A percentile compares a stretch with the other conserved stretches of the same genome.
Conservation (phyloP, 2,888 invertebrate species). For the Diarsia brunnea region DNA sequence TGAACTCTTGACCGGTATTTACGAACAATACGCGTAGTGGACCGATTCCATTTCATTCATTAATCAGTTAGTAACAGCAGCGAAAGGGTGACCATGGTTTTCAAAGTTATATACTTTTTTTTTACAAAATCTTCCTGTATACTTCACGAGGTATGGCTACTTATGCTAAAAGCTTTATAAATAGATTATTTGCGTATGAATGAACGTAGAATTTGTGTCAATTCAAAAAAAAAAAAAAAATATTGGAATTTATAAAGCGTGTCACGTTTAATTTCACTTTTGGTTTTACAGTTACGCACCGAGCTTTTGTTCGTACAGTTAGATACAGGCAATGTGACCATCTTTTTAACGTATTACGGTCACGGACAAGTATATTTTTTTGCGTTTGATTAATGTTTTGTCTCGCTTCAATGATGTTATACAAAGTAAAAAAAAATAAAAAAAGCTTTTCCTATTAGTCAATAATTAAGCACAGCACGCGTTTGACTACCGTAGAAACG, state of each 20-base stretch:
- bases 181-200: constrained; percentile 2
- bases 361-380: not conserved
- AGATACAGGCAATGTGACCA: constrained; percentile 43
- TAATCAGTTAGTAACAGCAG: constrained; percentile 60
- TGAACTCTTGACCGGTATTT: constrained; percentile 57
- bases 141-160: not conserved
- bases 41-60: constrained; percentile 66
- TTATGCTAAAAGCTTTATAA: constrained; percentile 13
- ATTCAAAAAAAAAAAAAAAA: constrained; percentile 23
- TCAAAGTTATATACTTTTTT: not conserved
- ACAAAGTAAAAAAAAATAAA: not conserved
- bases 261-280: constrained; percentile 64
- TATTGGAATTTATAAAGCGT: constrained; percentile 36
- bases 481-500: too few relatives aligned
- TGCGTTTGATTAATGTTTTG: not conserved
- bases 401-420: not conserved
- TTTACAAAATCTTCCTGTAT: not conserved
- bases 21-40: constrained; percentile 61
- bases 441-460: not conserved
- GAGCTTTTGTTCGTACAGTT: constrained; percentile 48
- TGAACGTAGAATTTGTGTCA: constrained; percentile 25
- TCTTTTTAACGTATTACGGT: not conserved
- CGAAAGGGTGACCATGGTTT: constrained; percentile 28
- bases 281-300: constrained; percentile 59
- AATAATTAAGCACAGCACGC: not conserved